A percentile compares a stretch with the other conserved stretches of the same genome.
Evolutionary conservation across 2,888 invertebrate species (phyloP).

Genomic region (Drepanosiphum platanoidis): DNA sequence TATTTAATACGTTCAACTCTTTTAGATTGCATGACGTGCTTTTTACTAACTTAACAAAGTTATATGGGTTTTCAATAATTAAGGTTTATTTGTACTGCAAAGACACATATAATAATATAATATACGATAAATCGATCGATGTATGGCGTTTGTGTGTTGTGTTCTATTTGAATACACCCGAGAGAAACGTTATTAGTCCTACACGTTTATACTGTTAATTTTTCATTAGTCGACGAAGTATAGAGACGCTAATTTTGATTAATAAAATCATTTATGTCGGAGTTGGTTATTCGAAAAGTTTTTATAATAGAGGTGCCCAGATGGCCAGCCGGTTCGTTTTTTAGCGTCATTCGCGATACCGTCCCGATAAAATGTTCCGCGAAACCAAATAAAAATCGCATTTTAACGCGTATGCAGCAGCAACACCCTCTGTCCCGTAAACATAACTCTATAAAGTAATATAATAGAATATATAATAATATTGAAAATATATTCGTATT

Average conservation of each 20-base stretch:
- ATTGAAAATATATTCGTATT: too few relatives aligned
- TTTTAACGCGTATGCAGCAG: too few relatives aligned
- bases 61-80: neutral
- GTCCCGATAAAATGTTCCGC: neutral
- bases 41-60: neutral
- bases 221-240: conserved; percentile 20
- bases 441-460: too few relatives aligned
- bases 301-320: conserved; percentile 14
- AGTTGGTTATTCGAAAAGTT: conserved; percentile 10
- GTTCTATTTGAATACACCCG: neutral
- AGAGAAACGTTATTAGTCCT: neutral
- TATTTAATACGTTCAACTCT: too few relatives aligned
- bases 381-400: neutral
- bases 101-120: neutral
- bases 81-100: neutral
- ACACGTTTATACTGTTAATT: conserved; percentile 17
- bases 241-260: conserved; percentile 34
- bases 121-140: neutral
- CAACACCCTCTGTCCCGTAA: too few relatives aligned
- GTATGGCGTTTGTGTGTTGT: too few relatives aligned
- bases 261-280: conserved; percentile 26
- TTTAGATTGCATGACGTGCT: neutral
- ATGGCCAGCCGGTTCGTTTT: conserved; percentile 20
- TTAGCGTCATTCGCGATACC: neutral
- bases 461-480: too few relatives aligned